Percentiles rank a stretch among this genome's conserved stretches.
Conservation (phyloP, 2,888 invertebrate species). For the Oligia latruncula region DNA sequence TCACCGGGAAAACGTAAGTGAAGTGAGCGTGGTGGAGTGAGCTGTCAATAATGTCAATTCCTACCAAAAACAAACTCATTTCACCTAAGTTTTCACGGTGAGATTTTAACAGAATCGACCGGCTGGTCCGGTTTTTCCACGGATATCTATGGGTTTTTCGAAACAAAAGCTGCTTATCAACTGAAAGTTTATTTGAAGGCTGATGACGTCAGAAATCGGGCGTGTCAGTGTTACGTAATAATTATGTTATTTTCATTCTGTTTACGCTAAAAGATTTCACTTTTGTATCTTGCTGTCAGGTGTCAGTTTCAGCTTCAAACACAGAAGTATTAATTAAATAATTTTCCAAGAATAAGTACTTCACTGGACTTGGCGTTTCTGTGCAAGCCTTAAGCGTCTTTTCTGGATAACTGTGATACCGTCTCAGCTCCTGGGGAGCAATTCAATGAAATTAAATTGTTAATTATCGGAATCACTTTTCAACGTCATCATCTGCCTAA, state of each 20-base stretch:
- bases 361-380: neutral
- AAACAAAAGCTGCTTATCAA: neutral
- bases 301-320: constrained; percentile 2
- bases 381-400: neutral
- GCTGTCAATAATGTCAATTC: too few relatives aligned
- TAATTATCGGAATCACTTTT: neutral
- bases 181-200: neutral
- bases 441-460: neutral
- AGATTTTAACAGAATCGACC: too few relatives aligned
- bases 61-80: too few relatives aligned
- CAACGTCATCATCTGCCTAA: neutral
- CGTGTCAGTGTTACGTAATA: neutral
- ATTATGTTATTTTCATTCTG: neutral
- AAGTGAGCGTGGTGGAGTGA: too few relatives aligned
- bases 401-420: neutral
- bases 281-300: neutral
- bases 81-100: too few relatives aligned
- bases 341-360: neutral
- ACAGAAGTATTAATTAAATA: neutral
- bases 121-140: neutral
- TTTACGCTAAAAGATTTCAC: neutral
- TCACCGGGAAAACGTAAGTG: too few relatives aligned
- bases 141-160: too few relatives aligned
- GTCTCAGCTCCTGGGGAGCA: neutral
- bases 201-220: neutral